These are phyloP conservation scores for Rhombomys opimus DNA, from an alignment of 2,113 vertebrate species.

Conservation along the genomic window DNA sequence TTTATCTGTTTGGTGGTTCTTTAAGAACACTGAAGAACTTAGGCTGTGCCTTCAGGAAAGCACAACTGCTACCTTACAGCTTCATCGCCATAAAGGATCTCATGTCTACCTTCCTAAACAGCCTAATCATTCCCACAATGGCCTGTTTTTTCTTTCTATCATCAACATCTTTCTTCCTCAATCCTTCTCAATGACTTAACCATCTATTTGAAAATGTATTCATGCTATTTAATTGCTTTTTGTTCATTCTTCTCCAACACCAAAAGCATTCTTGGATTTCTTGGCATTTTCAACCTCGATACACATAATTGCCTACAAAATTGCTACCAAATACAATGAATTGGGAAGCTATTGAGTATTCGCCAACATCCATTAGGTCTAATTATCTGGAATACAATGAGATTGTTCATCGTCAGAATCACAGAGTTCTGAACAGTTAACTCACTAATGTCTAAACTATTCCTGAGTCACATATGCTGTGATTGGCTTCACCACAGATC, in stretches of 20 bases:
- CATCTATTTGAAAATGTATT: conserved; percentile 50
- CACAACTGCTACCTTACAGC: neutral
- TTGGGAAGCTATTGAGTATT: conserved; percentile 59
- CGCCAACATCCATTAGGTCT: conserved; percentile 68
- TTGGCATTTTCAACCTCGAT: conserved; percentile 39
- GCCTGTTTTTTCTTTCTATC: neutral
- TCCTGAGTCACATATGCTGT: neutral
- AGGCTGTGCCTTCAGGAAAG: neutral
- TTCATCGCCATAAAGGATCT: too few species aligned
- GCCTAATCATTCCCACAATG: neutral
- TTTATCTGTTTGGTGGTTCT: neutral
- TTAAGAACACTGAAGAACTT: neutral
- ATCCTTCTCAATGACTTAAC: neutral
- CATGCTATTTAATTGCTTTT: conserved; percentile 60
- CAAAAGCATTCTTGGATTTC: conserved; percentile 59
- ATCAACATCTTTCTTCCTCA: neutral
- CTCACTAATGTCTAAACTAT: conserved; percentile 47
- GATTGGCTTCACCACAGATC: neutral
- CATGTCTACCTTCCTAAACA: neutral
- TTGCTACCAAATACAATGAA: conserved; percentile 74
- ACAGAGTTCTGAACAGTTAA: conserved; percentile 17
- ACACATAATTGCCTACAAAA: conserved; percentile 70
- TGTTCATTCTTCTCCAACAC: conserved; percentile 52
- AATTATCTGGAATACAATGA: conserved; percentile 71
- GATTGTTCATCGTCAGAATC: conserved; percentile 49